Base-by-base conservation (phyloP, 2,888 invertebrate species). In the Meteorus cinctellus region DNA sequence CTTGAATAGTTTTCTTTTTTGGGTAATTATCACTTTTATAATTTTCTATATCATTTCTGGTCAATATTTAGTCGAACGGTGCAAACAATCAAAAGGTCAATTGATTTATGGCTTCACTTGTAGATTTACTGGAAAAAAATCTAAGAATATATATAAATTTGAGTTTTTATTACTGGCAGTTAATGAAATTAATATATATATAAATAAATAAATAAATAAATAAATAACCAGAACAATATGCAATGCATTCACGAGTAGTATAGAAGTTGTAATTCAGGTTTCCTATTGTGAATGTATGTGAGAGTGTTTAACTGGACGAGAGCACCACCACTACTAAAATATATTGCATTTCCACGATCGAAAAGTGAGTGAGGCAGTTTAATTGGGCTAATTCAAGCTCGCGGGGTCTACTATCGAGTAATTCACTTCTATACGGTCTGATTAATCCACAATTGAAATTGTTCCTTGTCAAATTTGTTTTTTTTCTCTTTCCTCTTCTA, bases 381-480 rank as follows among this genome's bases (percentile, higher is more conserved):
- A 72, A 75, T 75, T 75, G 75, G 67, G 72, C 71, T 75, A 75
- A 75, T 75, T 66, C 51, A n/a, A 66, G 14, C 63, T 70, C 70
- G n/a, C 68, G 48, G 71, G 48, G 16, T 51, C 59, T 66, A 19
- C 75, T 66, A 75, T 75, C 75, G 75, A 75, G 67, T 75, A 75
- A 75, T 75, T 75, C 67, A 75, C 67, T 55, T 4, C 62, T 55
- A n/a, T 75, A 48, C 75, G 72, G 71, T 71, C 75, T 75, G 75
- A 75, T 75, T 75, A 75, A 59, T 75, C 72, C 67, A 27, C 51
- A 74, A 69, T 51, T 51, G 55, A 34, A 62, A 69, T 69, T 29
- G 48, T 63, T 29, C 60, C 36, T 24, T 34, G 51, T 68, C 19
- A 24, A 55, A 19, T 55, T 19, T 41, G 34, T 51, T 51, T 51